Conservation (phyloP, 1,140 invertebrate genomes). For the Megalopta genalis region DNA sequence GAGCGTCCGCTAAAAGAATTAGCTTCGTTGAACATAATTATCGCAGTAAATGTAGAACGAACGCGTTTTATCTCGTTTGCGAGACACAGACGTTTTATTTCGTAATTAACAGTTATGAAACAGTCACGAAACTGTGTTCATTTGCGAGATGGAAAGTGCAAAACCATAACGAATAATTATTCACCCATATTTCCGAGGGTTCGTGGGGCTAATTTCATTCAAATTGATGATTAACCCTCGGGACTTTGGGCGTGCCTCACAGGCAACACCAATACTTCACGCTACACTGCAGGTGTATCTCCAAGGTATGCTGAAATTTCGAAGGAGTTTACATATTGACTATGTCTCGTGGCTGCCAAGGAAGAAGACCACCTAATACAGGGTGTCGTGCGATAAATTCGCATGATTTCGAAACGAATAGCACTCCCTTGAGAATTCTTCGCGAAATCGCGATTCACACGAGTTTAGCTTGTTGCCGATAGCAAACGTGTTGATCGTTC, state of each 20-base stretch:
- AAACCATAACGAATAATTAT: not conserved
- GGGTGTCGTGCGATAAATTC: too few species aligned
- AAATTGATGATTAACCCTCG: slow-evolving; percentile 4
- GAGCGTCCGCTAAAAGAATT: not conserved
- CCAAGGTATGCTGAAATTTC: not conserved
- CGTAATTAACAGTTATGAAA: not conserved
- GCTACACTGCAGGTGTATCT: not conserved
- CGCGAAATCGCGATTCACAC: too few species aligned
- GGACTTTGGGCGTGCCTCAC: not conserved
- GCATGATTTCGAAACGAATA: too few species aligned
- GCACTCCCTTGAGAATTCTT: too few species aligned
- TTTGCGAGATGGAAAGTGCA: not conserved
- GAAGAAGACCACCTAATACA: too few species aligned
- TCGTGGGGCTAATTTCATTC: not conserved
- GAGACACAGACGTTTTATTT: not conserved
- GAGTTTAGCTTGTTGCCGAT: too few species aligned
- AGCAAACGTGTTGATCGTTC: too few species aligned
- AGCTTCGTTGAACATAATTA: not conserved
- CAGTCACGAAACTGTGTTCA: not conserved
- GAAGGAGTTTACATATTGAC: not conserved
- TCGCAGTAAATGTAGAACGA: not conserved
- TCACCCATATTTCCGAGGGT: not conserved
- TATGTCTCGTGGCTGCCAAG: not conserved
- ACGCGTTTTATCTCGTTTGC: not conserved
- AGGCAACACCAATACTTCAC: not conserved